Percentiles rank a stretch among this genome's conserved stretches.
These are phyloP conservation scores for Apeira syringaria DNA, from an alignment of 2,888 invertebrate species.

Conservation along the genomic window DNA sequence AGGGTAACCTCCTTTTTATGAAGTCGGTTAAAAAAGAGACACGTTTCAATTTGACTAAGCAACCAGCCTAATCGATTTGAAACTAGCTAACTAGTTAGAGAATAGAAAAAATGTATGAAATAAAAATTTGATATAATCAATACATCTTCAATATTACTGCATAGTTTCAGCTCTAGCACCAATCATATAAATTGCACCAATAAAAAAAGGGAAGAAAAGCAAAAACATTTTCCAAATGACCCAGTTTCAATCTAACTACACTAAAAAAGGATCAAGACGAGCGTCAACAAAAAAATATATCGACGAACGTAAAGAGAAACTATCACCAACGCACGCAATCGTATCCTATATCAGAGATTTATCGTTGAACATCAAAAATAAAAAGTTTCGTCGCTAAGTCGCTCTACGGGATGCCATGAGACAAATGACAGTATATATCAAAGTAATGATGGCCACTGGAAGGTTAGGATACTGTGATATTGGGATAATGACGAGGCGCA, in stretches of 20 bases:
- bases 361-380: conserved; percentile 52
- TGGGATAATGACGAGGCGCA: conserved; percentile 24
- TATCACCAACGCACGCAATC: conserved; percentile 27
- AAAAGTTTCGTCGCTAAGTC: conserved; percentile 46
- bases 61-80: too few relatives aligned
- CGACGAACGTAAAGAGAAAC: conserved; percentile 23
- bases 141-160: too few relatives aligned
- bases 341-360: conserved; percentile 47
- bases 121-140: too few relatives aligned
- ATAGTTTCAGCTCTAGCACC: not conserved
- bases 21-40: too few relatives aligned
- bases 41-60: too few relatives aligned
- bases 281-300: conserved; percentile 22
- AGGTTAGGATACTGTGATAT: conserved; percentile 51
- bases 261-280: conserved; percentile 13
- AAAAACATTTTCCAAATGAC: conserved; percentile 9
- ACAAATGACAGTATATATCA: conserved; percentile 53
- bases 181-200: not conserved
- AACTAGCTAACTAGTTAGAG: too few relatives aligned
- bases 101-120: too few relatives aligned
- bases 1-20: too few relatives aligned
- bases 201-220: conserved; percentile 3
- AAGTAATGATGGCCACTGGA: conserved; percentile 48
- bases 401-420: conserved; percentile 35
- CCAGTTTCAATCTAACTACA: conserved; percentile 14